Evolutionary conservation across 2,113 vertebrate genomes (phyloP), one percentile per base, ranked within the genome.

Genomic region (Prunella himalayana): DNA sequence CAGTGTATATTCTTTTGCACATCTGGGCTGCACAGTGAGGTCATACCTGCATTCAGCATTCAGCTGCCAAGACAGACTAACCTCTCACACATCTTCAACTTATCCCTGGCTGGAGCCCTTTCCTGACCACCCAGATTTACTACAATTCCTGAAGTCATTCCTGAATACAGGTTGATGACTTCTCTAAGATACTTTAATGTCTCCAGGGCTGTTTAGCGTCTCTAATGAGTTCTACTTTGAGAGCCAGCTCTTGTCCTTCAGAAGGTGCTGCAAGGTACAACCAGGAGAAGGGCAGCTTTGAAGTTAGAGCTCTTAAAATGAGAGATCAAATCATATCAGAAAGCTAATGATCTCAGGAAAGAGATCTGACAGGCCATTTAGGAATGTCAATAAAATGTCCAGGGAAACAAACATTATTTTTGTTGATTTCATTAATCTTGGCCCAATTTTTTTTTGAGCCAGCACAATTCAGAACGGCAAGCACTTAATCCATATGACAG

Each of bases 391-490:
- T 96, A 97, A 63, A 96, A 93, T 76, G 42, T 25, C 65, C 86
- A 82, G 33, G 71, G 92, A 97, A 97, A 96, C 92, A 98, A 97
- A 95, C 23, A 96, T 96, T 96, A 90, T 96, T 97, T 97, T 96
- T 6, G 39, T 92, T 97, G 69, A 97, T 98, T 97, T 97, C 95
- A 95, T 97, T 98, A 97, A 97, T 97, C 96, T 97, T 94, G 66
- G 57, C 76, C 86, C 56, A 96, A 92, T 28, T 47, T 96, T 54
- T 90, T 97, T 77, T 65, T 70, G 53, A 97, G 85, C 61, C 91
- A 93, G 91, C 13, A 83, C 42, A 92, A 70, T 87, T 94, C 91
- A 90, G 69, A 96, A 94, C 63, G 51, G 60, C 88, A 93, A 93
- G 72, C 76, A 90, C 89, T 98, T 97, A 92, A 96, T 97, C 92